A percentile compares a stretch with the other conserved stretches of the same genome.
These are phyloP conservation scores for Silurus lanzhouensis DNA, from an alignment of 2,797 vertebrate genomes.

Conservation along the genomic window DNA sequence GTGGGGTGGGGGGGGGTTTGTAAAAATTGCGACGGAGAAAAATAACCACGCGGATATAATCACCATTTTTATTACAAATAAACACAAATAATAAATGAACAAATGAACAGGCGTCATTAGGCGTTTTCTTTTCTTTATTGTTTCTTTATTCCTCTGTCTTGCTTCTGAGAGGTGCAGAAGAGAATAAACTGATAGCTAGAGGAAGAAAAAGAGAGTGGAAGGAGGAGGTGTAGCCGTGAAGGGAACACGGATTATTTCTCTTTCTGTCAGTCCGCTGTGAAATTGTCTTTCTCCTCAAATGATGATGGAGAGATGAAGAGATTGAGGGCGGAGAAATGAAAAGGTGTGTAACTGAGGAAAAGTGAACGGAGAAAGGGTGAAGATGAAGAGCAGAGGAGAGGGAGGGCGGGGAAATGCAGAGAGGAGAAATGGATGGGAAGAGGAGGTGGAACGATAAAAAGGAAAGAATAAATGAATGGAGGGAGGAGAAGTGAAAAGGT, in stretches of 20 bases:
- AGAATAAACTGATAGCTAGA: not conserved
- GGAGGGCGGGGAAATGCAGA: conserved; percentile 8
- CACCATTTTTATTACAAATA: not conserved
- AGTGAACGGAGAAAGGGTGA: not conserved
- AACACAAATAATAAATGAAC: not conserved
- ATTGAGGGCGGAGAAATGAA: conserved; percentile 4
- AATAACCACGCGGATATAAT: not conserved
- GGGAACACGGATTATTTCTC: conserved; percentile 74
- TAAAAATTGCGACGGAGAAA: not conserved
- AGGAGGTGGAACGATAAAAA: not conserved
- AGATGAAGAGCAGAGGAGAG: too few relatives aligned
- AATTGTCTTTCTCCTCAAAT: conserved; percentile 64
- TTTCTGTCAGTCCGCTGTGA: conserved; percentile 69
- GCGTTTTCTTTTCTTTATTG: not conserved
- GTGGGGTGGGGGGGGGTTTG: too few relatives aligned
- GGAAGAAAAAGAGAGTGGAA: too few relatives aligned
- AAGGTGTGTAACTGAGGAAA: not conserved
- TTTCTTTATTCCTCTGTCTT: not conserved
- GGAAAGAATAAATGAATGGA: not conserved
- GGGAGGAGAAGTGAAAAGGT: not conserved
- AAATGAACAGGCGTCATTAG: not conserved
- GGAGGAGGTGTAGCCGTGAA: conserved; percentile 5
- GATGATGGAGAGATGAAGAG: conserved; percentile 61
- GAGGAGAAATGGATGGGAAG: not conserved
- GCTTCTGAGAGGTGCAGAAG: not conserved